Evolutionary conservation across 1,140 invertebrate genomes (phyloP), one percentile per base, ranked within the genome.

Genomic region (Centruroides vittatus): DNA sequence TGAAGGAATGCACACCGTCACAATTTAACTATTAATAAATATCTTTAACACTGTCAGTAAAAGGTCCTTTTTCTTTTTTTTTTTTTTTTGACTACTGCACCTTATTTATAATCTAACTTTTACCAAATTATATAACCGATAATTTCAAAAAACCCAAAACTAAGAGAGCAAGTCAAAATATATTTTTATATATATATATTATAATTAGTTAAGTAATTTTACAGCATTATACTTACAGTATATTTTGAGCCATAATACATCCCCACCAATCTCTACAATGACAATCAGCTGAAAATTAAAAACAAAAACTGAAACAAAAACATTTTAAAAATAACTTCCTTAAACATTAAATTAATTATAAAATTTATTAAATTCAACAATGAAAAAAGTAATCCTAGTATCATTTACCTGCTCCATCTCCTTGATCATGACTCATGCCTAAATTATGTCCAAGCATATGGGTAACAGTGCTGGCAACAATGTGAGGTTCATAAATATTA

Each of bases 371-470:
- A 0, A 23, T 54, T 54, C n/a, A 35, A 7, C 35, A n/a, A 23
- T 23, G 6, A 11, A 34, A 11, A 35, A 35, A 34, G 2, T 35
- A n/a, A n/a, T 55, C 12, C 11, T 6, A 12, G 34, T 5, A 36
- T 2, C 36, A 57, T 54, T 59, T 59, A 59, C 61, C 61, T 23
- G 61, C 57, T 12, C 61, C 41, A 41, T 41, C 41, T 6, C 41
- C 41, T 13, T 64, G 62, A 35, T 96, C 93, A 75, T 98, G 93
- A 3, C 83, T 83, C 85, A 94, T 89, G 71, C 93, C 93, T 63
- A 98, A 86, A 73, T 94, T 95, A 70, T 98, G 93, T 13, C 93
- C 92, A 67, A 95, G 90, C 90, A 95, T 94, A 72, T 97, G 93
- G 9, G 91, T 88, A 83, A 96, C 86, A 8, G 90, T 92, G 8